Conservation (phyloP, 2,113 vertebrate genomes). For the Phainopepla nitens region DNA sequence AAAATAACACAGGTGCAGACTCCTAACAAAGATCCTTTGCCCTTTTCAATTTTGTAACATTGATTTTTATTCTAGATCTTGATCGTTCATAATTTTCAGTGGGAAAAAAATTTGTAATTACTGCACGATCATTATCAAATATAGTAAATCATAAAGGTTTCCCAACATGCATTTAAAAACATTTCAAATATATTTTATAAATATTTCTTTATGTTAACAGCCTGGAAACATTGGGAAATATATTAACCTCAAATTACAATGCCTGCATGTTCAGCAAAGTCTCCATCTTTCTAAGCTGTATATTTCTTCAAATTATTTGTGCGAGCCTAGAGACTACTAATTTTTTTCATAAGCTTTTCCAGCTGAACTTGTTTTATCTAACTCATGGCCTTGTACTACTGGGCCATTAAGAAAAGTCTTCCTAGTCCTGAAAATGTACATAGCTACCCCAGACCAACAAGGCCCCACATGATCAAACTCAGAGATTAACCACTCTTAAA, state of each 20-base stretch:
- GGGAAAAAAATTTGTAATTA: neutral
- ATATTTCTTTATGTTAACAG: neutral
- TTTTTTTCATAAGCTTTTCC: neutral
- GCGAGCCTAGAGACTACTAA: neutral
- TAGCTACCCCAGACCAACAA: neutral
- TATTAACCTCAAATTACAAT: conserved; percentile 14
- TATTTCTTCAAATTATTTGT: conserved; percentile 25
- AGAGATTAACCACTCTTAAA: neutral
- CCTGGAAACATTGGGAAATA: neutral
- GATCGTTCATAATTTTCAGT: neutral
- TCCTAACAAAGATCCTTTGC: neutral
- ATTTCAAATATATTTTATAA: neutral
- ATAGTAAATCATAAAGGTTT: neutral
- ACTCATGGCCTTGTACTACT: neutral
- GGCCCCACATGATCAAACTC: neutral
- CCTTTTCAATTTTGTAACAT: neutral
- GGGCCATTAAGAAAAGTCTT: conserved; percentile 4
- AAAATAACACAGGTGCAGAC: neutral
- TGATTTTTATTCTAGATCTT: neutral
- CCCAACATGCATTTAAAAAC: neutral
- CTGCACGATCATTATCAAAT: neutral
- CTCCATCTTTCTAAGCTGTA: neutral
- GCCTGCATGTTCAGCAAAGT: neutral
- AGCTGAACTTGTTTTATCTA: neutral
- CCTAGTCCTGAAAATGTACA: neutral